Evolutionary conservation across 2,113 vertebrate species (phyloP).

Genomic region (Cyanocitta stelleri): DNA sequence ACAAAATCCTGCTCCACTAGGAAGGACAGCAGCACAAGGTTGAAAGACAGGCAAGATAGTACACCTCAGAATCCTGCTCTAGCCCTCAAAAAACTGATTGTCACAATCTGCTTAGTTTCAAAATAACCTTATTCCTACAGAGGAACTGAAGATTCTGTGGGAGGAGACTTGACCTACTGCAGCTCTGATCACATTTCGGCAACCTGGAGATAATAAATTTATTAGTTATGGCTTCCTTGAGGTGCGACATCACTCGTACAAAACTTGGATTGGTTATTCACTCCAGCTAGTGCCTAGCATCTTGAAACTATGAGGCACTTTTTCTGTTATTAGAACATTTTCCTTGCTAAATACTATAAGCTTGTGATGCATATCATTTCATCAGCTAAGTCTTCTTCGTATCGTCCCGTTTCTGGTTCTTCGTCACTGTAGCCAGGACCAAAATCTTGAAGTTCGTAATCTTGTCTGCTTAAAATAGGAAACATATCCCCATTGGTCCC

Average conservation of each 20-base stretch:
- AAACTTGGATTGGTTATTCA: slow-evolving; percentile 55
- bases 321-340: slow-evolving; percentile 80
- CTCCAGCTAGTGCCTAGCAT: slow-evolving; percentile 83
- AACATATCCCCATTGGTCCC: slow-evolving; percentile 81
- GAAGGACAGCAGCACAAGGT: slow-evolving; percentile 24
- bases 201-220: slow-evolving; percentile 40
- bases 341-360: slow-evolving; percentile 85
- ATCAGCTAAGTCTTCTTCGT: slow-evolving; percentile 96
- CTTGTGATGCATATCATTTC: slow-evolving; percentile 99
- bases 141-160: neutral
- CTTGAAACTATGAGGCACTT: slow-evolving; percentile 89
- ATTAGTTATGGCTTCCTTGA: slow-evolving; percentile 75
- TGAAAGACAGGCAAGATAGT: slow-evolving; percentile 17
- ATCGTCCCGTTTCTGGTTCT: slow-evolving; percentile 83
- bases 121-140: slow-evolving; percentile 1
- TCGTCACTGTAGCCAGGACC: slow-evolving; percentile 92
- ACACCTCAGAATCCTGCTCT: slow-evolving; percentile 39
- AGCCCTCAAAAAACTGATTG: slow-evolving; percentile 51
- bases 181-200: slow-evolving; percentile 15
- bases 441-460: slow-evolving; percentile 90
- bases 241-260: slow-evolving; percentile 62
- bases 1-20: neutral
- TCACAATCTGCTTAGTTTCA: slow-evolving; percentile 29
- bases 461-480: slow-evolving; percentile 77
- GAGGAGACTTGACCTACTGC: neutral